Evolutionary conservation across 2,797 vertebrate species (phyloP), one percentile per base, ranked within the genome.

Genomic region (Poeciliopsis turneri): DNA sequence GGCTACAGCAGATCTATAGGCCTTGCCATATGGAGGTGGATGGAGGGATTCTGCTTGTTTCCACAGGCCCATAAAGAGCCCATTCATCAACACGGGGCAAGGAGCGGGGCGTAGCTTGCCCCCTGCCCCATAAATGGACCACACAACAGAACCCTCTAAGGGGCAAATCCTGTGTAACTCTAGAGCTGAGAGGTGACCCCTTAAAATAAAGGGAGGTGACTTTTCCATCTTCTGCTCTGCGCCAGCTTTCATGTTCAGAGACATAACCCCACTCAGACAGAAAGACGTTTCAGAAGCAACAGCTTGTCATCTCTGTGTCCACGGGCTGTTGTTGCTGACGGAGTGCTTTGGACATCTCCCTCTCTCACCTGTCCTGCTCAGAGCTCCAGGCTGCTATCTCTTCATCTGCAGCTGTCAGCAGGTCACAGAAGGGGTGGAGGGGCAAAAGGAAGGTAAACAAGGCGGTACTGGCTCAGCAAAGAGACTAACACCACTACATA

Each of bases 11-110:
- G 94, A 95, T 94, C 92, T 95, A 95, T 94, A 91, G 93, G 92
- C 89, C 94, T 84, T 80, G 92, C 95, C 95, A 96, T 96, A 96
- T 96, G 96, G 95, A 95, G 92, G 93, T 93, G 87, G 91, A 94
- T 86, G 86, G 92, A 90, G 88, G 92, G 91, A 90, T 92, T 88
- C 90, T 57, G 92, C 93, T 92, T 93, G 94, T 94, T 94, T 93
- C 93, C 90, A 94, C 92, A 93, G 89, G 92, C 93, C 94, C 90
- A 95, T 94, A 95, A 95, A 93, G 95, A 95, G 77, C 75, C 85
- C 91, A 95, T 95, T 95, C 94, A 95, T 94, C 93, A 92, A 92
- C 78, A 86, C 30, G 13, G 87, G 84, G 87, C 78, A 47, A 93
- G 86, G 85, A 93, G 83, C 47, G 82, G 92, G 93, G 92, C 72